These are phyloP conservation scores for Egretta garzetta DNA, from an alignment of 2,113 vertebrate genomes.

Conservation along the genomic window DNA sequence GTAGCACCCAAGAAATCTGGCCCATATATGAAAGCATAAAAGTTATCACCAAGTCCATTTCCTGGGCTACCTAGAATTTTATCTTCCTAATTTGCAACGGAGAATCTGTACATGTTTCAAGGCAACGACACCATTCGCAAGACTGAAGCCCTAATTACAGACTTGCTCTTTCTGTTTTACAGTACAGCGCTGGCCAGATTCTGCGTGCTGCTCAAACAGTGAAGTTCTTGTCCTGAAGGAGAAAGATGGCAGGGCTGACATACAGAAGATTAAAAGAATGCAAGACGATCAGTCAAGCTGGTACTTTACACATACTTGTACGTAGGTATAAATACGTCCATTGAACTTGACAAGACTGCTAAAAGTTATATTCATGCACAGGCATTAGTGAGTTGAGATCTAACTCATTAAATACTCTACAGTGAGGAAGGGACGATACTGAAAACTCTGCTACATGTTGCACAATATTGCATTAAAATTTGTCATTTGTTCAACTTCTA, in stretches of 20 bases:
- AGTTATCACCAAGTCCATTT: not conserved
- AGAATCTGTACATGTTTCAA: not conserved
- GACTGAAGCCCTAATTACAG: not conserved
- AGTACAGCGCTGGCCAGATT: not conserved
- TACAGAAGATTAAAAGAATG: not conserved
- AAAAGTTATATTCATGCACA: not conserved
- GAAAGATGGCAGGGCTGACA: not conserved
- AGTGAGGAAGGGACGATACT: not conserved
- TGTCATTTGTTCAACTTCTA: not conserved
- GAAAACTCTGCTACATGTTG: fast-evolving
- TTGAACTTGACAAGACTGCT: not conserved
- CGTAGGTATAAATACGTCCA: not conserved
- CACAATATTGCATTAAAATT: not conserved
- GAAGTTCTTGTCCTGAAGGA: not conserved
- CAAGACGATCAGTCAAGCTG: not conserved
- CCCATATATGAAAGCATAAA: not conserved
- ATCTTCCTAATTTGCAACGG: not conserved
- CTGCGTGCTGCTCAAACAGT: not conserved
- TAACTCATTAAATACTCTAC: not conserved
- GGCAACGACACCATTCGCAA: fast-evolving
- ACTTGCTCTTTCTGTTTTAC: not conserved
- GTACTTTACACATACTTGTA: not conserved
- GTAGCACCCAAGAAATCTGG: not conserved
- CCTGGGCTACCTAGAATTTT: not conserved
- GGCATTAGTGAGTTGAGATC: not conserved